Evolutionary conservation across 2,113 vertebrate species (phyloP).

Genomic region (Romanogobio albipinnatus): DNA sequence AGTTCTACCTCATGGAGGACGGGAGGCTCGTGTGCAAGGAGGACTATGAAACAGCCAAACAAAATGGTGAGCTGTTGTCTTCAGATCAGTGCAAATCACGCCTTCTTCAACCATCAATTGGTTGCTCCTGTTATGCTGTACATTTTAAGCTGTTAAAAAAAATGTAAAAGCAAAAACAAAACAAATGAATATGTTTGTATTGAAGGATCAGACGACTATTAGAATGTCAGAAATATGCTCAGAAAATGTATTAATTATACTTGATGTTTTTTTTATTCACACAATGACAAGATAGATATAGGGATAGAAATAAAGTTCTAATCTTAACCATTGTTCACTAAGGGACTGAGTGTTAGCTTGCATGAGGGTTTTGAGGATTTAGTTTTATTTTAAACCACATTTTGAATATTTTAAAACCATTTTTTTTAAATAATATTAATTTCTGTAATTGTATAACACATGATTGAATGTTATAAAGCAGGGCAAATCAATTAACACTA

Average conservation of each 20-base stretch:
- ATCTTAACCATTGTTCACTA: not conserved
- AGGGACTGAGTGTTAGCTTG: not conserved
- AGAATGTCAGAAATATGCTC: not conserved
- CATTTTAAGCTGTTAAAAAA: not conserved
- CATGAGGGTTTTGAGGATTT: not conserved
- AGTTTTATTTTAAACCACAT: not conserved
- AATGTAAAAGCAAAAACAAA: no score
- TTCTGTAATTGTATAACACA: not conserved
- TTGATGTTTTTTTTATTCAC: not conserved
- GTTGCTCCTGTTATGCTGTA: not conserved
- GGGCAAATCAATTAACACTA: not conserved
- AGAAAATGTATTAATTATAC: not conserved
- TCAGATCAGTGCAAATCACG: conserved; percentile 49
- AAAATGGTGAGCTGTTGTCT: conserved; percentile 84
- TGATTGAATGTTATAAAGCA: not conserved
- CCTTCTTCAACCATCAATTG: not conserved
- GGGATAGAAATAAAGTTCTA: not conserved
- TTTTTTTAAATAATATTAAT: not conserved
- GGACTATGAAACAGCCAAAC: conserved; percentile 98
- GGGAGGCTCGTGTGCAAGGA: conserved; percentile 98
- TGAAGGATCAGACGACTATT: not conserved
- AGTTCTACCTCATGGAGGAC: conserved; percentile 99
- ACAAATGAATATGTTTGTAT: not conserved
- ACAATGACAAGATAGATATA: not conserved
- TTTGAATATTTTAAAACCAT: not conserved